Evolutionary conservation across 2,113 vertebrate species (phyloP).

Genomic region (Oenanthe oenanthe): DNA sequence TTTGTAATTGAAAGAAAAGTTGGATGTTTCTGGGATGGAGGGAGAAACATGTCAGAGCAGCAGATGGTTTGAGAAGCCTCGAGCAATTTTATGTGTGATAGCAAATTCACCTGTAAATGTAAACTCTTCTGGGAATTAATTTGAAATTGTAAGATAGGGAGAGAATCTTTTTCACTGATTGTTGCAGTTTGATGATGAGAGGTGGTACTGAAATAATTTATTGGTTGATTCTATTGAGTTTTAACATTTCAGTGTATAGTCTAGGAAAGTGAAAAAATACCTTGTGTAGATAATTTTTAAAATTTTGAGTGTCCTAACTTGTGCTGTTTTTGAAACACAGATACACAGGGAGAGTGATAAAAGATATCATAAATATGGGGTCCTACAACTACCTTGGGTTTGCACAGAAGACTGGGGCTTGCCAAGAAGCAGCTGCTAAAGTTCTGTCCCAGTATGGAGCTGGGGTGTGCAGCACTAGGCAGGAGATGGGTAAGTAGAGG

Average conservation of each 20-base stretch:
- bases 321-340: constrained; percentile 73
- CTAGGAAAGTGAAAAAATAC: neutral
- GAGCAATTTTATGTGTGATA: neutral
- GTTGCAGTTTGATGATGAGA: neutral
- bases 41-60: neutral
- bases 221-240: neutral
- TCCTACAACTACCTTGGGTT: constrained; percentile 99
- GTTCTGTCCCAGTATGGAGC: constrained; percentile 84
- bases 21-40: neutral
- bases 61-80: neutral
- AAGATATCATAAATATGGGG: constrained; percentile 95
- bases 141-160: neutral
- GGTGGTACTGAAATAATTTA: neutral
- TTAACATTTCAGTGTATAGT: neutral
- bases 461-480: constrained; percentile 90
- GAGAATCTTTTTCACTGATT: neutral
- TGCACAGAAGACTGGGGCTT: constrained; percentile 85
- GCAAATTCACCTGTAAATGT: neutral
- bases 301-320: neutral
- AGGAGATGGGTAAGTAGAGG: constrained; percentile 88
- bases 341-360: constrained; percentile 89
- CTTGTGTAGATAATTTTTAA: neutral
- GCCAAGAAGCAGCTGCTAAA: constrained; percentile 82
- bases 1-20: neutral
- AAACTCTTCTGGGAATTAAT: neutral